Base-by-base conservation (phyloP, 1,140 invertebrate species). In the Lineus longissimus region DNA sequence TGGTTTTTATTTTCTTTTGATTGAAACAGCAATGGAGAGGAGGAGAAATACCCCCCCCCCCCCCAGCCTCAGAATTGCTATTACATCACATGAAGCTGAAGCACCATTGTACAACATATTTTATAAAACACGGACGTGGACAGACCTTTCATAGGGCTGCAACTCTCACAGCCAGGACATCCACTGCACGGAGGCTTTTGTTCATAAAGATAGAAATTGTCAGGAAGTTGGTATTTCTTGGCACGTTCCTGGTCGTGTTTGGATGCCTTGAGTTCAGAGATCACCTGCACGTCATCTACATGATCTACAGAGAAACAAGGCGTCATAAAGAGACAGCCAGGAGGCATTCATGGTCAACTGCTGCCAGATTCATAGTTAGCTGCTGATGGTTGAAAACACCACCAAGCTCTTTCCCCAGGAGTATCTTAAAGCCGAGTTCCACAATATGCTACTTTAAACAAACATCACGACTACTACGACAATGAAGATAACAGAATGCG, bases 171-270 rank as follows among this genome's bases (percentile, higher is more conserved):
- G 2, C 91, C 91, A 25, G 84, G 81, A 71, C 92, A 94, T 2
- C 92, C 92, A 27, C 84, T 78, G 80, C 92, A 94, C 45, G 85
- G 83, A 1, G 83, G 77, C 58, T 83, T 82, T 58, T 87, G 85
- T 73, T 88, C 86, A 70, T 93, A 94, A 9, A 87, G 82, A 75
- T 88, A 93, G 74, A 94, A 95, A 70, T 90, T 89, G 57, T 88
- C 86, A 1, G 92, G 92, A 13, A 95, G 77, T 72, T 86, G 79
- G 0, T 91, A 81, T 63, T 86, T 85, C 58, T 85, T 76, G 0
- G 91, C 91, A 68, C 84, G 85, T 60, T 84, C 81, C 68, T 87
- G 85, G 69, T 91, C 88, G 77, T 91, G 89, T 0, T 77, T 66
- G 0, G 87, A 85, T 0, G 90, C 87, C 74, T 85, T 82, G 25